phyloP scores from a whole-genome alignment of 2,113 vertebrate species.

The Pteruthius melanotis region DNA sequence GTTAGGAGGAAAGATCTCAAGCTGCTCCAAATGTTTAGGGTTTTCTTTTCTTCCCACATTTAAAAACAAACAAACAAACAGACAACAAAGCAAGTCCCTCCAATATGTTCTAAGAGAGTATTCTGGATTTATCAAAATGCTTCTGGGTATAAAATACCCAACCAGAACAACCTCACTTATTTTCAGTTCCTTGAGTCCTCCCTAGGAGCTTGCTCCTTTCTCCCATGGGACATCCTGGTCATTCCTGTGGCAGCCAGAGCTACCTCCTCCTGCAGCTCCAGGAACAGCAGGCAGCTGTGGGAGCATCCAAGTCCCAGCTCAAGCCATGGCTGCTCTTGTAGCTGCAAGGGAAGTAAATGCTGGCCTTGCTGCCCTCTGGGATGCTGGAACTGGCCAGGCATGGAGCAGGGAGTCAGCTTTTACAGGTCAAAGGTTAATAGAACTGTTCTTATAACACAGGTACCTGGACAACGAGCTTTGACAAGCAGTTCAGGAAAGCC shows the following conservation, averaged over 20 bases:
- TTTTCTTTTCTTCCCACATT: background rate
- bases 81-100: background rate
- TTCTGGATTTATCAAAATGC: background rate
- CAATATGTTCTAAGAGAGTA: background rate
- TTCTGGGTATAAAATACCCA: background rate
- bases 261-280: background rate
- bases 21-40: background rate
- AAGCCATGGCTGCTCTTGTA: background rate
- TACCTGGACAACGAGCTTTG: background rate
- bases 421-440: background rate
- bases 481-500: background rate
- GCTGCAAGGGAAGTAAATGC: background rate
- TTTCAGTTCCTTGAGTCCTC: background rate
- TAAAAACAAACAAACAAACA: background rate
- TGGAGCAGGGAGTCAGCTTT: background rate
- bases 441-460: background rate
- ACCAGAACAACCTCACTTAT: fast-evolving
- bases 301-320: background rate
- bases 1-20: background rate
- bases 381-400: background rate
- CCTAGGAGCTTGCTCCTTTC: background rate
- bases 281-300: background rate
- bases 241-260: background rate
- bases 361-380: background rate
- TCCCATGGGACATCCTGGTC: background rate